Evolutionary conservation across 1,140 invertebrate genomes (phyloP).

Genomic region (Limonius californicus): DNA sequence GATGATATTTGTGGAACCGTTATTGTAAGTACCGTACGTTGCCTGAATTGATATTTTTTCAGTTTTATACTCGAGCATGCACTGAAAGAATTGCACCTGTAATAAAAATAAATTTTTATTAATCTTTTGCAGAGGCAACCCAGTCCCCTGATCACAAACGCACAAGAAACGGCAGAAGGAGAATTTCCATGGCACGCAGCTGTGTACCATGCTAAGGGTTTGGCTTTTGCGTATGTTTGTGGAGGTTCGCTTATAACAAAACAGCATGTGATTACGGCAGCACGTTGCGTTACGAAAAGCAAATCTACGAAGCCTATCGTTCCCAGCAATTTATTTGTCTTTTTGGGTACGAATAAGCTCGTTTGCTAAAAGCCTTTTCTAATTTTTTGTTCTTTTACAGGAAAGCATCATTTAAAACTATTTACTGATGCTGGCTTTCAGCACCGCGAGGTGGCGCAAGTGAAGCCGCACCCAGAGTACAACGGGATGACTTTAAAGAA

Average conservation of each 20-base stretch:
- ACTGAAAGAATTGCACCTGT: too few species aligned
- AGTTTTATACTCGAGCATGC: too few species aligned
- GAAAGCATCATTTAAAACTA: constrained; percentile 41
- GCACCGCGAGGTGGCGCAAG: constrained; percentile 47
- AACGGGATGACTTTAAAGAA: constrained; percentile 54
- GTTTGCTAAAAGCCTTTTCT: too few species aligned
- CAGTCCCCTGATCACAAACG: constrained; percentile 40
- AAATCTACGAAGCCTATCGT: too few species aligned
- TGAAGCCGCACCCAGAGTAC: constrained; percentile 58
- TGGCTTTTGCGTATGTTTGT: constrained; percentile 57
- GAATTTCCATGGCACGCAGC: constrained; percentile 51
- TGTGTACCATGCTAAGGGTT: constrained; percentile 43
- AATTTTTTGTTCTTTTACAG: too few species aligned
- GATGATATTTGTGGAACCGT: not conserved
- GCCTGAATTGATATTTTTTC: too few species aligned
- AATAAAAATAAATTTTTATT: too few species aligned
- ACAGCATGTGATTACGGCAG: constrained; percentile 53
- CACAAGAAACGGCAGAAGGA: constrained; percentile 39
- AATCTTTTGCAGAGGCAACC: constrained; percentile 34
- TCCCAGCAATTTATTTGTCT: too few species aligned
- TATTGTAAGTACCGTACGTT: not conserved
- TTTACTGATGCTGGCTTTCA: constrained; percentile 43
- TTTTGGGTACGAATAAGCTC: too few species aligned
- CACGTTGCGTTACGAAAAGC: too few species aligned
- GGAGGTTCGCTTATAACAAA: constrained; percentile 74